Conservation (phyloP, 64 coral and sea anemone genomes). For the Porites australiensis region DNA sequence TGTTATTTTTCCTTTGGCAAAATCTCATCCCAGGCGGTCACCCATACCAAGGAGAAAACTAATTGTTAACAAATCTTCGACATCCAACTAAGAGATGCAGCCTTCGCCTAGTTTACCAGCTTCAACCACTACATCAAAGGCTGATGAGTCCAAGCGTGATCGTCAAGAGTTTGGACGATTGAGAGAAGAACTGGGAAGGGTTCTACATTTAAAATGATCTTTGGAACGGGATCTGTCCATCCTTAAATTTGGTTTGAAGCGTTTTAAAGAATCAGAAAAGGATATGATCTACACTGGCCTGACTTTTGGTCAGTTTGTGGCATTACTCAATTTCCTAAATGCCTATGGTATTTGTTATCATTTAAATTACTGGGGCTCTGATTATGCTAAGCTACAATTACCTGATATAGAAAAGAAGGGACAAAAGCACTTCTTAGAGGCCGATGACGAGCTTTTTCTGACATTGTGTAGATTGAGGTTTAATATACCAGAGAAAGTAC, state of each 20-base stretch:
- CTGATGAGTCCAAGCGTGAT: too few relatives aligned
- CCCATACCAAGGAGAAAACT: background rate
- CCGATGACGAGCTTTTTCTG: constrained; percentile 59
- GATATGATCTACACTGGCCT: constrained; percentile 69
- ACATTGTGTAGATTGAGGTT: constrained; percentile 58
- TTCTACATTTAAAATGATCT: background rate
- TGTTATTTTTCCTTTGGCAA: constrained; percentile 34
- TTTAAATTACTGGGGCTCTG: constrained; percentile 77
- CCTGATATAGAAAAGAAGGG: constrained; percentile 58
- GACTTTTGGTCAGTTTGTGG: constrained; percentile 53
- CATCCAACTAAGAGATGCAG: background rate
- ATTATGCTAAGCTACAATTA: constrained; percentile 35
- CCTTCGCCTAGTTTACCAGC: background rate
- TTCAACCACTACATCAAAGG: too few relatives aligned
- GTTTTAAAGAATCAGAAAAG: constrained; percentile 33
- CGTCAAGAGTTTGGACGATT: too few relatives aligned
- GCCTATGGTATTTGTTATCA: constrained; percentile 40
- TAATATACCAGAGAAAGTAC: constrained; percentile 69
- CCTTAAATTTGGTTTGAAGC: constrained; percentile 42
- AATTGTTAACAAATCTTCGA: background rate
- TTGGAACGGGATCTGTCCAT: constrained; percentile 45
- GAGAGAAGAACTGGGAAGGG: too few relatives aligned
- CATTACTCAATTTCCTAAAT: constrained; percentile 58
- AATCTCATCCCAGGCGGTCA: background rate
- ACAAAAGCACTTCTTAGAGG: constrained; percentile 41